A percentile compares a stretch with the other conserved stretches of the same genome.
phyloP scores from a whole-genome alignment of 2,888 invertebrate species.

The Ferrisia virgata region DNA sequence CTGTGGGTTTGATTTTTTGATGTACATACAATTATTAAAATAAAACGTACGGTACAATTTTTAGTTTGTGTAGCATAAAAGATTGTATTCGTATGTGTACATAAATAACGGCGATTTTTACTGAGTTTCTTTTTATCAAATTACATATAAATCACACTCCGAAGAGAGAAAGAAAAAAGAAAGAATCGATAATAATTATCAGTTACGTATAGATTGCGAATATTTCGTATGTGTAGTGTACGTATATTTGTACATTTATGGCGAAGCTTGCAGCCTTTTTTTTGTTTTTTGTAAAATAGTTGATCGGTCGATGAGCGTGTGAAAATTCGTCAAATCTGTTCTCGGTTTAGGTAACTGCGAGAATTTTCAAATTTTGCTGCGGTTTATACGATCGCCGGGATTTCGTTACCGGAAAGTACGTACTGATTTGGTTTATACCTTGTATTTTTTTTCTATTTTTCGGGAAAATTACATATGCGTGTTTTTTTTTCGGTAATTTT shows the following conservation, averaged over 20 bases:
- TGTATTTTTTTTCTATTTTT: neutral
- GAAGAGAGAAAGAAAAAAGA: neutral
- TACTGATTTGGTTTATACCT: neutral
- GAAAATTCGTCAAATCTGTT: neutral
- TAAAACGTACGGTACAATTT: neutral
- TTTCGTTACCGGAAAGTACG: slow-evolving; percentile 12
- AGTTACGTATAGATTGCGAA: slow-evolving; percentile 20
- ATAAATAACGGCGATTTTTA: neutral
- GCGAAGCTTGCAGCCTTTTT: neutral
- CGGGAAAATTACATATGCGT: neutral
- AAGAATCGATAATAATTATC: neutral
- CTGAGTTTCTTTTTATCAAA: neutral
- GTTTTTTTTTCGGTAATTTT: neutral
- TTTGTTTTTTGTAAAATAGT: neutral
- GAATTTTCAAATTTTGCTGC: neutral
- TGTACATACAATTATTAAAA: neutral
- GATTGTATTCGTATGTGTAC: too few relatives aligned
- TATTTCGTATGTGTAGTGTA: neutral
- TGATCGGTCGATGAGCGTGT: neutral
- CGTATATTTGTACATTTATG: neutral
- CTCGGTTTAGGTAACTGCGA: neutral
- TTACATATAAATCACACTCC: neutral
- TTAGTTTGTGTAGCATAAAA: neutral
- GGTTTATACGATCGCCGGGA: neutral
- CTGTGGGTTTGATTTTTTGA: too few relatives aligned